Evolutionary conservation across 2,888 invertebrate genomes (phyloP).

Genomic region (Silvanus unidentatus): DNA sequence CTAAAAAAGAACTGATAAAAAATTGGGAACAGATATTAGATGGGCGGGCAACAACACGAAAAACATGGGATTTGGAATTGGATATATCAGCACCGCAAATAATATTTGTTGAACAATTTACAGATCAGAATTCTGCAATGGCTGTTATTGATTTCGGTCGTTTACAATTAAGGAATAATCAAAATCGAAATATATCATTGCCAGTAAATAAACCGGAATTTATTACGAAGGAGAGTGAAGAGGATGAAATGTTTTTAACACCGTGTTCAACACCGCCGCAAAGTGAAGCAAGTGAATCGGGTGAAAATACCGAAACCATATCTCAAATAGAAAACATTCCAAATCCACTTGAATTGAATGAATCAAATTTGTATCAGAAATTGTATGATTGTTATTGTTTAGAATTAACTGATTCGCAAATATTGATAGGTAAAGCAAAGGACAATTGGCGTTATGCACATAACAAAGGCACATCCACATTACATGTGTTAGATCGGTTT

Average conservation of each 20-base stretch:
- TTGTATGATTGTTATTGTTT: constrained; percentile 74
- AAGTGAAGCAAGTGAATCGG: constrained; percentile 61
- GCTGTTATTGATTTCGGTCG: constrained; percentile 89
- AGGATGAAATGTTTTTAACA: constrained; percentile 67
- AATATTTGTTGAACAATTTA: constrained; percentile 77
- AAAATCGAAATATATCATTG: constrained; percentile 32
- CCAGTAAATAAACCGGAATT: constrained; percentile 35
- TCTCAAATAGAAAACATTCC: constrained; percentile 32
- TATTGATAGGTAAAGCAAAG: constrained; percentile 79
- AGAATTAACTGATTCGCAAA: constrained; percentile 77
- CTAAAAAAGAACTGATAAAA: constrained; percentile 66
- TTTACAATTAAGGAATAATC: constrained; percentile 58
- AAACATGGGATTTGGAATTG: constrained; percentile 80
- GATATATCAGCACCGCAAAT: constrained; percentile 94
- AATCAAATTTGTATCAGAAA: constrained; percentile 59
- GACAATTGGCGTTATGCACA: constrained; percentile 89
- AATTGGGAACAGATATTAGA: constrained; percentile 72
- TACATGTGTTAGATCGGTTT: constrained; percentile 68
- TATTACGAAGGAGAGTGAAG: constrained; percentile 45
- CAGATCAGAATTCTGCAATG: constrained; percentile 67
- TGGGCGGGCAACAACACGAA: constrained; percentile 59
- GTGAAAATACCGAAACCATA: constrained; percentile 41
- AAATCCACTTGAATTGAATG: constrained; percentile 43
- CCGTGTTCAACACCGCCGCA: constrained; percentile 85
- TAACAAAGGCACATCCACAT: constrained; percentile 72